A percentile compares a stretch with the other conserved stretches of the same genome.
Evolutionary conservation across 2,888 invertebrate genomes (phyloP).

Genomic region (Tetragonisca angustula): DNA sequence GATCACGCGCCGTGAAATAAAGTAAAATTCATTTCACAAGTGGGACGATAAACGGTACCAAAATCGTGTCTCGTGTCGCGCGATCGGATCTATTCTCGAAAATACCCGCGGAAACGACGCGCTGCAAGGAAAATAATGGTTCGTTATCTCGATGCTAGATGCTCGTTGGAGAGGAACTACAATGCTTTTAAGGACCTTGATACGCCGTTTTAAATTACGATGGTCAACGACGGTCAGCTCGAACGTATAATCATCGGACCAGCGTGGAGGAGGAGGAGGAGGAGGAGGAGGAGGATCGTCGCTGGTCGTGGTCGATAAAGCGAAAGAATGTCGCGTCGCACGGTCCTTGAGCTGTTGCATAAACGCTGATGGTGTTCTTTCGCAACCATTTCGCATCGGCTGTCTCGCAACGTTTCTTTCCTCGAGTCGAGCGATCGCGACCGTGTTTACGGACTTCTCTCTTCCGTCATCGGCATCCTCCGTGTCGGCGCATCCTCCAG

Average conservation of each 20-base stretch:
- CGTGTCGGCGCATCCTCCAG: conserved; percentile 26
- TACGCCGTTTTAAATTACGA: conserved; percentile 24
- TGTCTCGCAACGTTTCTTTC: conserved; percentile 24
- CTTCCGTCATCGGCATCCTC: conserved; percentile 35
- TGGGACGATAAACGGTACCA: conserved; percentile 33
- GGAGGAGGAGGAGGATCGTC: neutral
- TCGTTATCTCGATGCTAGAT: conserved; percentile 10
- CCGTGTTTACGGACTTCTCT: conserved; percentile 43
- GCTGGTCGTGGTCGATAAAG: conserved; percentile 36
- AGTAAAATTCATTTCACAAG: conserved; percentile 31
- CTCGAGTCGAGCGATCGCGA: neutral
- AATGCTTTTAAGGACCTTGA: conserved; percentile 12
- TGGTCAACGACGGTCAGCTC: conserved; percentile 6
- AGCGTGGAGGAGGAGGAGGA: neutral
- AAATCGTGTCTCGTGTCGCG: neutral
- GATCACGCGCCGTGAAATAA: neutral
- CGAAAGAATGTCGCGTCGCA: conserved; percentile 35
- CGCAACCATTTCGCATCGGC: conserved; percentile 17
- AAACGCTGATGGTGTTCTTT: conserved; percentile 21
- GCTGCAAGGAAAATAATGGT: neutral
- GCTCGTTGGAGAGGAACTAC: neutral
- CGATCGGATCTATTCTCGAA: conserved; percentile 2
- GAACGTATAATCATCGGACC: conserved; percentile 27
- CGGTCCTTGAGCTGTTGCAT: conserved; percentile 33
- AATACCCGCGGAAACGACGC: neutral